A percentile compares a stretch with the other conserved stretches of the same genome.
Conservation (phyloP, 2,888 invertebrate species). For the Andrena trimmerana region DNA sequence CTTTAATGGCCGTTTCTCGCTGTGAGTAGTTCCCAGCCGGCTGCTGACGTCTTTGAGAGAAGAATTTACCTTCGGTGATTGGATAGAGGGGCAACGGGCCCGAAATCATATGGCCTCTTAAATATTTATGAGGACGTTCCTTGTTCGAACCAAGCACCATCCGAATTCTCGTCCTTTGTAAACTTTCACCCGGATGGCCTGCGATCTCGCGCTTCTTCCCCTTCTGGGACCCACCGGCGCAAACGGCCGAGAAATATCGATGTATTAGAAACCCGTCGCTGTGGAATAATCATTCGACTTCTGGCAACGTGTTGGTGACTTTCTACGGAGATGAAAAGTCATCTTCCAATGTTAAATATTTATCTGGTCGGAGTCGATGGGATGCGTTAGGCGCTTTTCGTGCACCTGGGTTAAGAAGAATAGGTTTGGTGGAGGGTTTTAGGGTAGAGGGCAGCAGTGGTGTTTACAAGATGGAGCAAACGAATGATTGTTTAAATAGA, state of each 20-base stretch:
- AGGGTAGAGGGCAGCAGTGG: no score
- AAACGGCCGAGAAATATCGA: constrained; percentile 16
- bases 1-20: background rate
- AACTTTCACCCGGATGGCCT: constrained; percentile 65
- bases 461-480: no score
- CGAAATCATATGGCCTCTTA: constrained; percentile 48
- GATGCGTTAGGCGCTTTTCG: background rate
- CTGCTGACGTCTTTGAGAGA: background rate
- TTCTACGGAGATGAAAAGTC: constrained; percentile 10
- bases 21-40: background rate
- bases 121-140: constrained; percentile 66
- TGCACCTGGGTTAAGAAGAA: constrained; percentile 1
- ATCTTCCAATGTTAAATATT: constrained; percentile 11
- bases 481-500: no score
- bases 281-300: background rate
- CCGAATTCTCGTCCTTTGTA: constrained; percentile 71
- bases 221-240: background rate
- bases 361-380: background rate
- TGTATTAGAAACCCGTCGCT: constrained; percentile 31
- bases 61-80: background rate
- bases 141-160: constrained; percentile 42
- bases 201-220: constrained; percentile 11
- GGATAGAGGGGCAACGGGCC: constrained; percentile 16
- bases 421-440: background rate
- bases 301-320: background rate